Percentiles rank a stretch among this genome's conserved stretches.
These are phyloP conservation scores for Epirrhoe alternata DNA, from an alignment of 2,888 invertebrate genomes.

Conservation along the genomic window DNA sequence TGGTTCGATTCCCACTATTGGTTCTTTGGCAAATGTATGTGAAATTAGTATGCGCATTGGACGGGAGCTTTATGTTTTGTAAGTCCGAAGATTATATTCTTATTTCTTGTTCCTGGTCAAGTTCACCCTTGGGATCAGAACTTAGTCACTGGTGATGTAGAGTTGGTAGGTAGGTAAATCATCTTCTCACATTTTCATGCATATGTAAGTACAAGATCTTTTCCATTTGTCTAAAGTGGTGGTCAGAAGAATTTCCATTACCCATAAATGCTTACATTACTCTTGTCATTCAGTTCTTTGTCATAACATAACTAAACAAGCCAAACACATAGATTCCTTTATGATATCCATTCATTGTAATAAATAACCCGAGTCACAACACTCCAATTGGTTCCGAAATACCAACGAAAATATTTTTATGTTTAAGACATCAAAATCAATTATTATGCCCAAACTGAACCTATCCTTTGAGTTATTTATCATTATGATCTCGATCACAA, in stretches of 20 bases:
- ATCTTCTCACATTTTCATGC: no score
- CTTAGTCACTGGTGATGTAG: no score
- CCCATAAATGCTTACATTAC: neutral
- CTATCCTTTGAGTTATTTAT: slow-evolving; percentile 82
- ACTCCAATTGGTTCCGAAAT: slow-evolving; percentile 54
- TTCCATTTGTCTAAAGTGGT: no score
- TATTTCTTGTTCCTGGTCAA: no score
- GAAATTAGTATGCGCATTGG: no score
- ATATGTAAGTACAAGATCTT: no score
- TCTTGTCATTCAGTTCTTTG: neutral
- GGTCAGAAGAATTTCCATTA: neutral
- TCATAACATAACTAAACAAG: neutral
- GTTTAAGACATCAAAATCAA: slow-evolving; percentile 85
- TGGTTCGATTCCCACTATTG: no score
- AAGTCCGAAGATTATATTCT: no score
- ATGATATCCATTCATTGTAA: slow-evolving; percentile 20
- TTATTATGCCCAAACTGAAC: slow-evolving; percentile 80
- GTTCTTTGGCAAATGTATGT: no score
- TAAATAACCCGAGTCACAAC: slow-evolving; percentile 43
- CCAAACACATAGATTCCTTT: neutral
- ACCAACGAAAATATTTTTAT: slow-evolving; percentile 67
- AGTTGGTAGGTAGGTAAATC: no score
- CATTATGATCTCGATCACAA: slow-evolving; percentile 82
- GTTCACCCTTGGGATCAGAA: no score
- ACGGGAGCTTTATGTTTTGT: no score